Evolutionary conservation across 1,140 invertebrate species (phyloP).

Genomic region (Sitobion miscanthi): DNA sequence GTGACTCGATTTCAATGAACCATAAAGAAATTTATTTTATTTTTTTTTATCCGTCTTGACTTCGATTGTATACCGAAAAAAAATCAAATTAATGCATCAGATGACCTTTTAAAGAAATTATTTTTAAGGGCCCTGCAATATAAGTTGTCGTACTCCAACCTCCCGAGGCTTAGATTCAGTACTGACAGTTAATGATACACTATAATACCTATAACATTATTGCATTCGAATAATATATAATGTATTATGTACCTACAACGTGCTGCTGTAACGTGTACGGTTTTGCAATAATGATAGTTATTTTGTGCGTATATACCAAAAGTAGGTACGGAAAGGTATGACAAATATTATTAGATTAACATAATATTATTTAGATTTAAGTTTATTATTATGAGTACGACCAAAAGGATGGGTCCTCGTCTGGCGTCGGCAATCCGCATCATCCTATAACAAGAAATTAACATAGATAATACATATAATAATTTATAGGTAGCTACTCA

Average conservation of each 20-base stretch:
- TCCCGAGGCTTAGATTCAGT: too few relatives aligned
- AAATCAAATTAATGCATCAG: too few relatives aligned
- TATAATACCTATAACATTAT: not conserved
- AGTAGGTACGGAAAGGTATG: not conserved
- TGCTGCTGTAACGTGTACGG: not conserved
- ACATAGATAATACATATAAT: not conserved
- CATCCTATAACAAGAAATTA: constrained; percentile 17
- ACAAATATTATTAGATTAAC: constrained; percentile 13
- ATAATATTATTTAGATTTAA: not conserved
- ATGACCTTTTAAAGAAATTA: too few relatives aligned
- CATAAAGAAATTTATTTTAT: too few relatives aligned
- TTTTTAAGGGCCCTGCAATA: too few relatives aligned
- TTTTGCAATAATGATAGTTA: not conserved
- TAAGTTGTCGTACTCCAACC: too few relatives aligned
- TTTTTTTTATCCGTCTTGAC: too few relatives aligned
- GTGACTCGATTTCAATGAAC: too few relatives aligned
- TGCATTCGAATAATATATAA: not conserved
- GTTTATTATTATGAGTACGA: not conserved
- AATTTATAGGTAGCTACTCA: not conserved
- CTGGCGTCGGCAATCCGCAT: not conserved
- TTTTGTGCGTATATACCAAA: not conserved
- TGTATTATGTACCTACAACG: not conserved
- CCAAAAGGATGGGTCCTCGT: not conserved
- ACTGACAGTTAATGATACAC: too few relatives aligned
- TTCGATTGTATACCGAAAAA: too few relatives aligned